A percentile compares a stretch with the other conserved stretches of the same genome.
Conservation (phyloP, 2,113 vertebrate genomes). For the Oreochromis spilurus region DNA sequence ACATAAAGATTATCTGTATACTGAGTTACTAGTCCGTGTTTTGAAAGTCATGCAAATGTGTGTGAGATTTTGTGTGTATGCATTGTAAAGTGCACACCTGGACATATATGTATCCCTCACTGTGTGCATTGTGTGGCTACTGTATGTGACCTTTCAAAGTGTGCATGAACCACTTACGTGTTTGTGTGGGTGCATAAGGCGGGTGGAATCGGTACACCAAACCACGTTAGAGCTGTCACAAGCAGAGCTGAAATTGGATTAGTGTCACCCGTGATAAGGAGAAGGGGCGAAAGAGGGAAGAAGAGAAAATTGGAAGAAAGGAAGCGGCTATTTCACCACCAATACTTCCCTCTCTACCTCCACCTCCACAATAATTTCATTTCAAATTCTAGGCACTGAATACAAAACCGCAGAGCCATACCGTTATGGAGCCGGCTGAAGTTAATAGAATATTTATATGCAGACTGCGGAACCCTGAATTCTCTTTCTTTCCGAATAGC, state of each 20-base stretch:
- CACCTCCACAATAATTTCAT: constrained; percentile 71
- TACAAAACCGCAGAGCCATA: constrained; percentile 55
- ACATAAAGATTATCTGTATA: not conserved
- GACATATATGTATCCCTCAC: not conserved
- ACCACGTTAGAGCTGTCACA: constrained; percentile 65
- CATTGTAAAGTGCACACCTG: not conserved
- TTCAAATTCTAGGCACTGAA: constrained; percentile 70
- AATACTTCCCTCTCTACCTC: not conserved
- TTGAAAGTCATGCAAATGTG: not conserved
- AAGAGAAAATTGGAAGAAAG: constrained; percentile 73
- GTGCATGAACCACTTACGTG: not conserved
- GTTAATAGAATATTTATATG: constrained; percentile 79
- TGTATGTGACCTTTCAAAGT: constrained; percentile 36
- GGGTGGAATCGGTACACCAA: constrained; percentile 57
- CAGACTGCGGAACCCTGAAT: constrained; percentile 46
- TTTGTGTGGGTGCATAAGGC: not conserved
- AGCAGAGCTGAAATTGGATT: constrained; percentile 72
- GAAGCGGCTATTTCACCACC: constrained; percentile 59
- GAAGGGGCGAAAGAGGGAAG: constrained; percentile 61
- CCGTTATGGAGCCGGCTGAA: constrained; percentile 63
- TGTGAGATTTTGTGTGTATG: not conserved
- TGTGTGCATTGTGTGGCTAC: not conserved
- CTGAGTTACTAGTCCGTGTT: not conserved
- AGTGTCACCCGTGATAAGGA: constrained; percentile 73
- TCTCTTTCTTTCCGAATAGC: constrained; percentile 40